Base-by-base conservation (phyloP, 2,888 invertebrate genomes). In the Melinaea marsaeus region DNA sequence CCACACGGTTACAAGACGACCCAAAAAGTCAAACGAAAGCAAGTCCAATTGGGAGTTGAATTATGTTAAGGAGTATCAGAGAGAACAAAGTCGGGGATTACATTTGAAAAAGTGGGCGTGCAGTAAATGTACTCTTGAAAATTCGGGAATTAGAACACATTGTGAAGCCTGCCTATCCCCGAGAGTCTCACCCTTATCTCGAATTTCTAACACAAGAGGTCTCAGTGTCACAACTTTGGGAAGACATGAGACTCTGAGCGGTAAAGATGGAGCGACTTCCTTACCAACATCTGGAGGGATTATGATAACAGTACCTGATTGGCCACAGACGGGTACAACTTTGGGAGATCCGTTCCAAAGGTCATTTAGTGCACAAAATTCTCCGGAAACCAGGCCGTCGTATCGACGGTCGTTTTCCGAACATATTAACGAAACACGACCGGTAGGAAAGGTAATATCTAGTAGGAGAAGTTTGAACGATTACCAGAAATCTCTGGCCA, bases 81-180 rank as follows among this genome's bases (percentile, higher is more conserved):
- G 80, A 61, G 89, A 90, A 67, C 88, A 90, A 71, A 86, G 88
- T 64, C 84, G 75, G 64, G 86, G 81, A 35, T 68, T 88, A 59
- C 87, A 89, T 76, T 75, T 88, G 71, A 90, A 90, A 72, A 92
- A 91, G 59, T 95, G 95, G 95, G 92, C 94, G 13, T 95, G 95
- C 76, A 92, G 92, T 72, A 92, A 94, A 74, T 96, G 96, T 79
- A 96, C 96, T 0, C 84, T 96, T 46, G 93, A 95, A 71, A 96
- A 96, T 84, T 91, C 93, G 60, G 92, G 92, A 0, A 92, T 92
- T 37, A 89, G 92, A 66, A 92, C 93, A 5, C 92, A 94, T 66
- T 96, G 96, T 80, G 94, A 94, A 74, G 94, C 95, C 0, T 96
- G 96, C 75, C 92, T 95, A 72, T 92, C 95, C 0, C 95, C 95